phyloP scores from a whole-genome alignment of 2,113 vertebrate genomes.

The Dromaius novaehollandiae region DNA sequence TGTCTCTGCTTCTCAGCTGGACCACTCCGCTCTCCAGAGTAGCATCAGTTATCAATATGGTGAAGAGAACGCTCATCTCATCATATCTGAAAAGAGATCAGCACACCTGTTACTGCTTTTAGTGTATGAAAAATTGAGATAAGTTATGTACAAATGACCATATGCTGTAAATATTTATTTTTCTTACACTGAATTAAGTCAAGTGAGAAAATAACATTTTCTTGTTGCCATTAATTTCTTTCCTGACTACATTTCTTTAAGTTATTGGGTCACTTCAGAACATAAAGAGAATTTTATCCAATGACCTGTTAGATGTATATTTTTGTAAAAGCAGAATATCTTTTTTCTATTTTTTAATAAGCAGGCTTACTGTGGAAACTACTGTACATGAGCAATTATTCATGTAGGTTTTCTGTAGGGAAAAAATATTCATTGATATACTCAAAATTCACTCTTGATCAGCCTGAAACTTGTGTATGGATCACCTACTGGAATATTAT shows the following conservation, averaged over 20 bases:
- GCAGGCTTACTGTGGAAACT: neutral
- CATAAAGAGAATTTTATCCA: neutral
- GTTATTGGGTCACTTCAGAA: neutral
- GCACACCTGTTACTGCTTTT: neutral
- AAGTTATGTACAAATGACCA: neutral
- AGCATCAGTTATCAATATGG: constrained; percentile 81
- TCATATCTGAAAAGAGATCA: constrained; percentile 85
- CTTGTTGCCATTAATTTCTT: neutral
- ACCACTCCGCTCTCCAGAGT: constrained; percentile 92
- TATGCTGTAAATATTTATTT: neutral
- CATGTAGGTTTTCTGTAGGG: neutral
- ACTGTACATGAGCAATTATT: neutral
- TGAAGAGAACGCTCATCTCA: constrained; percentile 95
- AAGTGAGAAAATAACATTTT: neutral
- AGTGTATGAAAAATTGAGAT: neutral
- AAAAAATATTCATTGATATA: neutral
- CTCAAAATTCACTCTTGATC: neutral
- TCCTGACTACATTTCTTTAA: neutral
- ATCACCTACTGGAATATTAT: neutral
- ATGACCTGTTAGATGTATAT: neutral
- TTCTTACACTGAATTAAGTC: neutral
- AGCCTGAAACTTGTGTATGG: neutral
- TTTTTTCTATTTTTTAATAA: neutral
- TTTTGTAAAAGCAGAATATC: neutral
- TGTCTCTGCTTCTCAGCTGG: constrained; percentile 90